Base-by-base conservation (phyloP, 2,797 vertebrate species). In the Periparus ater region DNA sequence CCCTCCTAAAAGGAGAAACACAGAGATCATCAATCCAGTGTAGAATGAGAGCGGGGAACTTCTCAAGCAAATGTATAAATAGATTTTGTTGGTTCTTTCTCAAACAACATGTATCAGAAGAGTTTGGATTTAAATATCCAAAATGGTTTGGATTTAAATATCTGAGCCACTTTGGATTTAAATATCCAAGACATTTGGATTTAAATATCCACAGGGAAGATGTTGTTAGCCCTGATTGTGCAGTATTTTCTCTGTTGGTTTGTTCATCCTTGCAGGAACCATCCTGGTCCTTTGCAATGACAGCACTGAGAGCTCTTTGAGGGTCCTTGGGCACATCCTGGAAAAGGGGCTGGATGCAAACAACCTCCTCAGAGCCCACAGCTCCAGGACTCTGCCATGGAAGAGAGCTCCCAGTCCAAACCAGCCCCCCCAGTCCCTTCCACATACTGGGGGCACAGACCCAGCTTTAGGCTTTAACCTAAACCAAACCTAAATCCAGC, bases 1-100 rank as follows among this genome's bases (percentile, higher is more conserved):
- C 71, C 77, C 63, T 94, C 78, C 83, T 88, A 72, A 80, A 86
- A 94, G 92, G 62, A 76, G 93, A 80, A 89, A 92, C 63, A 53
- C 54, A 74, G 86, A 84, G 89, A 90, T 51, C 71, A 91, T 87
- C 73, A 63, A 47, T 81, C 66, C 71, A 53, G 76, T 21, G 20
- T 25, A 78, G 7, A 61, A 34, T 34, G 92, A 89, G 87, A 93
- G 82, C 58, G 36, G 55, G 66, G 68, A 61, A 57, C 73, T 75
- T 58, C 67, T 93, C 7, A 8, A 87, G 72, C 58, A 87, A 87
- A 83, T 62, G 44, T 26, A 85, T 60, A 90, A 96, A 95, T 83
- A 85, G 86, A 4, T 89, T 93, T 79, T 77, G 65, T 58, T 88
- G 57, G 66, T 71, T 87, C 79, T 63, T 89, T 80, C 93, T 38